Evolutionary conservation across 2,797 vertebrate species (phyloP).

Genomic region (Naso thynnoides): DNA sequence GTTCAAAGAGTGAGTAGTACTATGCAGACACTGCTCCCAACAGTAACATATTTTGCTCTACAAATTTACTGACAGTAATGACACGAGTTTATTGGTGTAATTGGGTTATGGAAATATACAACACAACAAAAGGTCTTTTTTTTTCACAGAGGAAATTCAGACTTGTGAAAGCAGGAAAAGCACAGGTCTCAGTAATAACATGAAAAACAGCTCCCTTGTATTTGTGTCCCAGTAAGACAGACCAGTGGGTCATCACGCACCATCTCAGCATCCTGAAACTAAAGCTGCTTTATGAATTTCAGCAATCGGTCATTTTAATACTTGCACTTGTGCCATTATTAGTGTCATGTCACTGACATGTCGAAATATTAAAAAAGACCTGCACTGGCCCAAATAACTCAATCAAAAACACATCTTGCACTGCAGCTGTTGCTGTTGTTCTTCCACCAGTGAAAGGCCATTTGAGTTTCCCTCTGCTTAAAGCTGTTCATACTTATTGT

Average conservation of each 20-base stretch:
- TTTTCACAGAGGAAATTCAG: background rate
- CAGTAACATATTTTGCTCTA: constrained; percentile 1
- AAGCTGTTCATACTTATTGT: constrained; percentile 20
- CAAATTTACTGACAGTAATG: background rate
- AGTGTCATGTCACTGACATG: too few relatives aligned
- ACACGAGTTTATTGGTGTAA: background rate
- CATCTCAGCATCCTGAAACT: background rate
- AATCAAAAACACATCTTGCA: constrained; percentile 6
- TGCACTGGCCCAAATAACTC: constrained; percentile 8
- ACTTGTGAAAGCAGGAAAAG: background rate
- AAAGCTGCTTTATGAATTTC: background rate
- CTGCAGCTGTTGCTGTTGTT: constrained; percentile 19
- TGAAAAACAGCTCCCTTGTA: background rate
- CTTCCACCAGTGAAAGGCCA: background rate
- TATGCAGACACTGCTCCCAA: background rate
- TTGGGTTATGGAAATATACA: background rate
- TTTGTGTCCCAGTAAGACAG: background rate
- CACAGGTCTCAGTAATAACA: background rate
- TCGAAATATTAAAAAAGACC: background rate
- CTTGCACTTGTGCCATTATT: background rate
- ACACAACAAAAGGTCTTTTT: background rate
- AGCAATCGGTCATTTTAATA: too few relatives aligned
- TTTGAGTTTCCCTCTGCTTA: constrained; percentile 6
- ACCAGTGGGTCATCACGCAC: background rate
- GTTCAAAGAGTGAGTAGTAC: background rate